Evolutionary conservation across 2,113 vertebrate species (phyloP), one percentile per base, ranked within the genome.

Genomic region (Gracilinanus agilis): DNA sequence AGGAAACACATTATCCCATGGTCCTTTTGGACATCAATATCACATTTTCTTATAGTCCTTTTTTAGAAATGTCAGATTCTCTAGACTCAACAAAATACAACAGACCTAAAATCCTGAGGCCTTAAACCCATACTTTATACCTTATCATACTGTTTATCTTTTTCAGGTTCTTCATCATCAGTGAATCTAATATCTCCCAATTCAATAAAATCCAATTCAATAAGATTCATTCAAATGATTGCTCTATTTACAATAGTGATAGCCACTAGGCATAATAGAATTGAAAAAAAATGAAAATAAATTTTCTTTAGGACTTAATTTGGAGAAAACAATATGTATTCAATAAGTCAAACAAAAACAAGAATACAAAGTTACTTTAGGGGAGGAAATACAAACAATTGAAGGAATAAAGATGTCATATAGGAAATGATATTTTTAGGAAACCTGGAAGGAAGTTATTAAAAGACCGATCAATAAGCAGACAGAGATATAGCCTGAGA

Each of bases 401-500:
- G n/a, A 21, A 19, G n/a, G n/a, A 83, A 83, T 83, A 40, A 83
- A 83, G 19, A 40, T 83, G 5, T 83, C 34, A 40, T 83, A 83
- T 2, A 83, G 16, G 34, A 19, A 12, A n/a, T 83, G 6, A 16
- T n/a, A 83, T 40, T 40, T 83, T 16, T 40, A 23, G n/a, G 67
- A 83, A 83, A 83, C 19, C 67, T 83, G n/a, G 7, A 83, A 40
- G 27, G 12, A 5, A 67, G 58, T 40, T 2, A 1, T 1, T 40
- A 16, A 83, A 0, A 40, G n/a, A 23, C 0, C 21, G 5, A 25
- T 9, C 34, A 13, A 55, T 3, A 24, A 56, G 7, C 1, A 75
- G 3, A 34, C 29, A n/a, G 13, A 19, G 29, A n/a, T 0, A n/a
- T 1, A n/a, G 34, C 16, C 3, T n/a, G 0, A 75, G 13, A 75